Base-by-base conservation (phyloP, 2,888 invertebrate genomes). In the Phoenoteleia sp. region DNA sequence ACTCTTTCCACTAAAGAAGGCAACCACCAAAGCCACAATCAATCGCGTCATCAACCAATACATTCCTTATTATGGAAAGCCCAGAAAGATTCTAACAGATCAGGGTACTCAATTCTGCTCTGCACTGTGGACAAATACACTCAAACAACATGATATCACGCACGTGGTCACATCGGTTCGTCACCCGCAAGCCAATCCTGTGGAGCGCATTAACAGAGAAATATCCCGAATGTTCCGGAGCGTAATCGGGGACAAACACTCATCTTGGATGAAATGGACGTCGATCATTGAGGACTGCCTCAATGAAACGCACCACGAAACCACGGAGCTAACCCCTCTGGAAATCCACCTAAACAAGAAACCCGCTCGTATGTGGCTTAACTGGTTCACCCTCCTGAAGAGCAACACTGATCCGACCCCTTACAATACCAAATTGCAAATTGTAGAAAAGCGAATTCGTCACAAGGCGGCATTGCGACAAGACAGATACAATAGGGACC, bases 191-290 rank as follows among this genome's bases (percentile, higher is more conserved):
- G 33, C 33, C 2, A 33, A 33, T 9, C 33, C 47, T 1, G 72
- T 72, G 0, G 60, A 72, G 33, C 13, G 72, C 1, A 15, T 72
- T 3, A 23, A 72, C 19, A 9, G 21, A n/a, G 72, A 72, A 29
- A 2, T 58, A 1, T 15, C 45, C 6, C 47, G 72, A 19, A 19
- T 60, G 6, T 47, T 72, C 9, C 0, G 19, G 6, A 71, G 4
- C 3, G 2, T 54, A 1, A 13, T 54, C 2, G n/a, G 23, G n/a
- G 23, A 54, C 1, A 6, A 25, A 25, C 71, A 71, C 56, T n/a
- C 52, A 1, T 11, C 15, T 3, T 45, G 56, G 58, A 56, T 54
- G 19, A 56, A 58, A 0, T 39, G 27, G 58, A 2, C 58, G 0
- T 1, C 4, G 2, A 21, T 23, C 4, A 19, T 71, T 7, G 52